Evolutionary conservation across 2,113 vertebrate genomes (phyloP).

Genomic region (Gymnarchus niloticus): DNA sequence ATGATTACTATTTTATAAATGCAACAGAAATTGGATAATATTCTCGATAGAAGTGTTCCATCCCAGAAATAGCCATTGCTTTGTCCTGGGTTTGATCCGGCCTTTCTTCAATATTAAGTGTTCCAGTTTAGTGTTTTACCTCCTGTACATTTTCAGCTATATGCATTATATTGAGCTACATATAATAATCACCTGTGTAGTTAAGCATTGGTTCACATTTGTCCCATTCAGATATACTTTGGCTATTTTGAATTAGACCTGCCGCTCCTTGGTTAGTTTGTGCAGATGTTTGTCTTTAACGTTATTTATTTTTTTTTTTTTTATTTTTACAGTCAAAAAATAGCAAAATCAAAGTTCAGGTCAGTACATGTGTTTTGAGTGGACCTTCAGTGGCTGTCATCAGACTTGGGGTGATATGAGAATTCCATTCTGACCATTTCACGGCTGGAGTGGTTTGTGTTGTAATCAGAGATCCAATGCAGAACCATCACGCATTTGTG

Average conservation of each 20-base stretch:
- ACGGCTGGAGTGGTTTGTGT: not conserved
- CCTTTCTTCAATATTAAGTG: not conserved
- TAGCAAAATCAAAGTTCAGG: constrained; percentile 99
- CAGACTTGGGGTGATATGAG: not conserved
- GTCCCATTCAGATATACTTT: not conserved
- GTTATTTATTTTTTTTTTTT: constrained; percentile 23
- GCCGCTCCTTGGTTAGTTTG: not conserved
- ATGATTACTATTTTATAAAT: not conserved
- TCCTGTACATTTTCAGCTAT: not conserved
- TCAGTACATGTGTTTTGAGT: constrained; percentile 63
- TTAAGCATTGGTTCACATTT: not conserved
- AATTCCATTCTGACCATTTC: not conserved
- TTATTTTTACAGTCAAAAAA: constrained; percentile 81
- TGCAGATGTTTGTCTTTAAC: constrained; percentile 21
- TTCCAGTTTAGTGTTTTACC: not conserved
- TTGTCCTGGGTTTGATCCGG: not conserved
- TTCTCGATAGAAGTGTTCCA: not conserved
- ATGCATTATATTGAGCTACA: not conserved
- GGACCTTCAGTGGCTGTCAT: constrained; percentile 19
- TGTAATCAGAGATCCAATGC: not conserved
- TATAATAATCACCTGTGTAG: not conserved
- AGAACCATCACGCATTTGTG: not conserved
- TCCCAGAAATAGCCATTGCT: not conserved
- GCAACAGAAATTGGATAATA: not conserved
- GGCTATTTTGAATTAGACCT: not conserved